These are phyloP conservation scores for Wasmannia auropunctata DNA, from an alignment of 1,140 invertebrate species.

Conservation along the genomic window DNA sequence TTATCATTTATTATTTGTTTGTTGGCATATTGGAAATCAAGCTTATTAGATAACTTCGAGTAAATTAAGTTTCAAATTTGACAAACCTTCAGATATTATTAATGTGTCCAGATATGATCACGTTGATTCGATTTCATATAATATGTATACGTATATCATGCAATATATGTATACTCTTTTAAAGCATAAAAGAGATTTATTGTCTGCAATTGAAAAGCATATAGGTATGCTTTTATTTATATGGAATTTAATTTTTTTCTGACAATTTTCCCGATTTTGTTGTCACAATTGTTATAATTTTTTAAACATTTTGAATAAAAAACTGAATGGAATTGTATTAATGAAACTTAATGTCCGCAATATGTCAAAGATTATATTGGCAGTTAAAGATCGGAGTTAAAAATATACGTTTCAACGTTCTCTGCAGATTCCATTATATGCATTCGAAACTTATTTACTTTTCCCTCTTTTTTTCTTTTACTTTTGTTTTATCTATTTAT, in stretches of 20 bases:
- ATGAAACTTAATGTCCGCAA: too few relatives aligned
- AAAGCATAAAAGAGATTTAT: not conserved
- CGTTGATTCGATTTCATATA: too few relatives aligned
- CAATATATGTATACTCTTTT: not conserved
- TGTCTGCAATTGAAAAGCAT: too few relatives aligned
- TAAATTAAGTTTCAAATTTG: conserved; percentile 16
- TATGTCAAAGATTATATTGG: not conserved
- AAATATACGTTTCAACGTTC: not conserved
- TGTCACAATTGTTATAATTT: too few relatives aligned
- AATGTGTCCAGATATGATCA: not conserved
- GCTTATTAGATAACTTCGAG: not conserved
- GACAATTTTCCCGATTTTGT: too few relatives aligned
- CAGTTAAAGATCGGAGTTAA: not conserved
- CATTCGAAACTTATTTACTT: not conserved
- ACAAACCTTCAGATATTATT: not conserved
- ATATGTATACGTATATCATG: not conserved
- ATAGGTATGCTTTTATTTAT: too few relatives aligned
- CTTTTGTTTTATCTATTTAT: not conserved
- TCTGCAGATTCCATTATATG: not conserved
- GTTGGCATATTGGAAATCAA: not conserved
- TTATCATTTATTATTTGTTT: conserved; percentile 6
- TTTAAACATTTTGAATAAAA: too few relatives aligned
- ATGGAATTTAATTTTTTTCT: too few relatives aligned
- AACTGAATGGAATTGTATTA: too few relatives aligned
- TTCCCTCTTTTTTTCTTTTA: not conserved